phyloP scores from a whole-genome alignment of 2,888 invertebrate species.

The Koerneria pararmatus region DNA sequence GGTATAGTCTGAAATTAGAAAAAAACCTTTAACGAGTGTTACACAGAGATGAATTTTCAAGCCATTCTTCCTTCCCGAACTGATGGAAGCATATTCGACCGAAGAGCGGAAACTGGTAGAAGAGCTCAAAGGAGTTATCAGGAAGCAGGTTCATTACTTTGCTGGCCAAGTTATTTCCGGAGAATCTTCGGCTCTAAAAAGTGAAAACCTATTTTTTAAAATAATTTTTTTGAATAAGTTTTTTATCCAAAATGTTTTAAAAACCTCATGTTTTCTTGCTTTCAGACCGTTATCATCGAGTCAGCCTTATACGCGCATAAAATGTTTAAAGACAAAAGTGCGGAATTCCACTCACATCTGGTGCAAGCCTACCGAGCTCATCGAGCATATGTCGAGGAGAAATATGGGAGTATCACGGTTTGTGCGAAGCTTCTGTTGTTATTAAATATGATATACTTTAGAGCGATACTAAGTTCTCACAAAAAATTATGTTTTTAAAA shows the following conservation, averaged over 20 bases:
- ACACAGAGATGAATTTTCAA: constrained; percentile 9
- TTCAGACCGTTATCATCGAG: constrained; percentile 16
- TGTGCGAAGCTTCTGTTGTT: too few relatives aligned
- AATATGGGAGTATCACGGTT: too few relatives aligned
- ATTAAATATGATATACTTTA: too few relatives aligned
- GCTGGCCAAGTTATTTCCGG: background rate
- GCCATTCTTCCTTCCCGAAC: constrained; percentile 18
- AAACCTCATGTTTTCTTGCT: background rate
- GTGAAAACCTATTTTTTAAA: background rate
- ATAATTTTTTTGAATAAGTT: background rate
- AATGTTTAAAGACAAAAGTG: background rate
- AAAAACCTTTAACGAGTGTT: too few relatives aligned
- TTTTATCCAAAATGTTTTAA: background rate
- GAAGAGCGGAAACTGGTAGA: constrained; percentile 8
- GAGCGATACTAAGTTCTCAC: too few relatives aligned
- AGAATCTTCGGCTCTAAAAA: background rate
- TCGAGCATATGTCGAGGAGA: constrained; percentile 10
- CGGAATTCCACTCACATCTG: constrained; percentile 19
- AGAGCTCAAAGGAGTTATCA: constrained; percentile 6
- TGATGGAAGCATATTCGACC: background rate
- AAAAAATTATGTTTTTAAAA: too few relatives aligned
- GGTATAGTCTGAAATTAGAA: too few relatives aligned
- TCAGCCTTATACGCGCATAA: constrained; percentile 18
- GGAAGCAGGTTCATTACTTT: constrained; percentile 13
- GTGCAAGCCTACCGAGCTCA: constrained; percentile 13